Evolutionary conservation across 2,797 vertebrate genomes (phyloP), one percentile per base, ranked within the genome.

Genomic region (Pelochelys cantorii): DNA sequence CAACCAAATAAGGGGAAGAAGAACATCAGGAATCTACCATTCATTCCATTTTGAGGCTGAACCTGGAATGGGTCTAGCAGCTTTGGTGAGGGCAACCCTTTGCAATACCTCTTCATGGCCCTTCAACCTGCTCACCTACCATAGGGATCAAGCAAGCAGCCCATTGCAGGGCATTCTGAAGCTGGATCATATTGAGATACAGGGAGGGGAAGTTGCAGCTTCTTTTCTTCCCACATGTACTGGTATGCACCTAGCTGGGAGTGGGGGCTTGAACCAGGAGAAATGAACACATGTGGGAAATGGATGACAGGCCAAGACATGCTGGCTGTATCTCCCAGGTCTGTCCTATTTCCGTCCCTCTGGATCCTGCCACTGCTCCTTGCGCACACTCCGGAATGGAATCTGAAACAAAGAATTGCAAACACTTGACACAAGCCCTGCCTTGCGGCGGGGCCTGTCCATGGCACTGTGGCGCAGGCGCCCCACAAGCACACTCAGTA

Each of bases 391-490:
- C 85, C 14, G 0, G 90, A 95, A 81, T 86, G 87, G 95, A 96
- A 74, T 84, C 78, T 9, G 2, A 87, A 92, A 95, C 89, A 94
- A 91, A 93, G 96, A 96, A 96, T 95, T 90, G 10, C 95, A 96
- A 96, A 97, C 96, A 97, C 97, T 97, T 96, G 97, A 96, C 7
- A 86, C 94, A 94, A 94, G 97, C 95, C 97, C 97, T 54, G 7
- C 85, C 83, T 84, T 93, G 96, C 94, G 92, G 97, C 96, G 96
- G 97, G 97, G 97, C 97, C 98, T 97, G 97, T 98, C 97, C 81
- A 96, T 91, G 98, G 98, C 97, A 97, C 7, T 94, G 98, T 99
- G 99, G 98, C 99, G 99, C 99, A 98, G 99, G 99, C 99, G 99
- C 99, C 99, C 95, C 98, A 96, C 96, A 98, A 99, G 98, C 98